Conservation (phyloP, 2,797 vertebrate species). For the Brachyalestes nurse region DNA sequence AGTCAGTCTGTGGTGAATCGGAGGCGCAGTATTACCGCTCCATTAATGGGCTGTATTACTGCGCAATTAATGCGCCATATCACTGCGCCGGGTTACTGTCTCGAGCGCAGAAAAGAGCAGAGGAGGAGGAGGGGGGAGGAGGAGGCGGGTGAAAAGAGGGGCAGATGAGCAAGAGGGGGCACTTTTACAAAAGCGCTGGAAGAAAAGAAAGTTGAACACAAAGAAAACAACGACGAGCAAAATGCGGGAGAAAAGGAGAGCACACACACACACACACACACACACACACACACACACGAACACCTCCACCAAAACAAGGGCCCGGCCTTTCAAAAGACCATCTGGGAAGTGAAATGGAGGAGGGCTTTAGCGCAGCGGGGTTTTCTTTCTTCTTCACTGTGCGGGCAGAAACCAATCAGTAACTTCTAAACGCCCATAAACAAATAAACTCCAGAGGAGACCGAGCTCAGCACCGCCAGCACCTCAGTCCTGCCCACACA, state of each 20-base stretch:
- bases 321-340: slow-evolving; percentile 81
- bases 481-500: too few relatives aligned
- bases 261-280: slow-evolving; percentile 59
- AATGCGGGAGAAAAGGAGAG: slow-evolving; percentile 66
- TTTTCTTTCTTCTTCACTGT: slow-evolving; percentile 71
- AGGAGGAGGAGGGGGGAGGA: slow-evolving; percentile 53
- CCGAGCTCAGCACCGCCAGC: background rate
- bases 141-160: slow-evolving; percentile 67
- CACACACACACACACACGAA: slow-evolving; percentile 53
- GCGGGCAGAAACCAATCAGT: slow-evolving; percentile 68
- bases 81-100: background rate
- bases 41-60: background rate
- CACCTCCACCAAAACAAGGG: slow-evolving; percentile 65
- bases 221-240: slow-evolving; percentile 77
- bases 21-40: background rate
- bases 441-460: slow-evolving; percentile 67
- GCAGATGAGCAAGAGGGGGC: slow-evolving; percentile 72
- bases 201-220: slow-evolving; percentile 77
- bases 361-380: slow-evolving; percentile 66
- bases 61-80: background rate
- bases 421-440: slow-evolving; percentile 73
- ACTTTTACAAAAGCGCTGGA: slow-evolving; percentile 75
- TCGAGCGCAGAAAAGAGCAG: slow-evolving; percentile 45
- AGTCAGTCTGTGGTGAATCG: background rate
- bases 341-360: slow-evolving; percentile 85